These are phyloP conservation scores for Drosophila differens DNA, from an alignment of 2,888 invertebrate species.

Conservation along the genomic window DNA sequence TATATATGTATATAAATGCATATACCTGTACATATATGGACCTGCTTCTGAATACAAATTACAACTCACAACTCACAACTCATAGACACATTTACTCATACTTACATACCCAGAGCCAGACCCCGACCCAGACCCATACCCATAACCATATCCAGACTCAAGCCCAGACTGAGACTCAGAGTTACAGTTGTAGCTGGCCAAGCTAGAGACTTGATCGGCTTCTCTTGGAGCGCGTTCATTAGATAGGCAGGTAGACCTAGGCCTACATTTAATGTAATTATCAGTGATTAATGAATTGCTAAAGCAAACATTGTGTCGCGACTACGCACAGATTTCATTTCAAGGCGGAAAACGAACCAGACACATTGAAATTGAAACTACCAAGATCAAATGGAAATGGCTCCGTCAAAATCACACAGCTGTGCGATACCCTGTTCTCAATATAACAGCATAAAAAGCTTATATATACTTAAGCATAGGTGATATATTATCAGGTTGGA, in stretches of 20 bases:
- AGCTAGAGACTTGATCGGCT: slow-evolving; percentile 27
- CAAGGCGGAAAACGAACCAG: slow-evolving; percentile 26
- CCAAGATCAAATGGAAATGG: not conserved
- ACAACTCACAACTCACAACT: slow-evolving; percentile 35
- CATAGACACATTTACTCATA: slow-evolving; percentile 16
- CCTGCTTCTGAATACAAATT: slow-evolving; percentile 30
- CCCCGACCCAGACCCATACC: not conserved
- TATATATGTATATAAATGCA: not conserved
- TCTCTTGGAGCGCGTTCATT: slow-evolving; percentile 50
- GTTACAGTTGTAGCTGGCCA: slow-evolving; percentile 4
- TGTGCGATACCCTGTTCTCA: not conserved
- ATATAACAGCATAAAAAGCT: not conserved
- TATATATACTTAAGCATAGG: not conserved
- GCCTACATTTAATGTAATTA: slow-evolving; percentile 81
- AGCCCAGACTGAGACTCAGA: not conserved
- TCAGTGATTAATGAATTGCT: slow-evolving; percentile 82
- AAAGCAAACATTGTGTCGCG: slow-evolving; percentile 70
- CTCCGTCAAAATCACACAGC: not conserved
- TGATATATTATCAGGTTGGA: not conserved
- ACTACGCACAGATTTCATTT: slow-evolving; percentile 34
- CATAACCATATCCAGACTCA: slow-evolving; percentile 12
- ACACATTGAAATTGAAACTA: slow-evolving; percentile 20
- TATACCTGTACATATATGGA: slow-evolving; percentile 26
- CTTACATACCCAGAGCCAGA: slow-evolving; percentile 7
- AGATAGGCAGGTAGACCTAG: slow-evolving; percentile 59